Percentiles rank a stretch among this genome's conserved stretches.
Evolutionary conservation across 2,797 vertebrate genomes (phyloP).

Genomic region (Rhinichthys osculus): DNA sequence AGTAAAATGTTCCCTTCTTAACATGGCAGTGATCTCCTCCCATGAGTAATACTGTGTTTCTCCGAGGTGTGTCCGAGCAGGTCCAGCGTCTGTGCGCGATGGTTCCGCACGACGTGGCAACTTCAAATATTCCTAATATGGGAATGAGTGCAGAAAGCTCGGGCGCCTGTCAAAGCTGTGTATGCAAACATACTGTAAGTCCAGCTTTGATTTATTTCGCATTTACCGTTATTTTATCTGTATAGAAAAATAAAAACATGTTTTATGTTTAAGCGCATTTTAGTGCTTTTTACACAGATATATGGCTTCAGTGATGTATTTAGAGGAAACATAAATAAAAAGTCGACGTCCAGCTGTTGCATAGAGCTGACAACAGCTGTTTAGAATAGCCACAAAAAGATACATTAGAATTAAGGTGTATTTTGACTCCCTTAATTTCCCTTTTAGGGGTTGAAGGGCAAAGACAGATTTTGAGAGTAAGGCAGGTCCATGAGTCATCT

Average conservation of each 20-base stretch:
- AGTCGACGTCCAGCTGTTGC: neutral
- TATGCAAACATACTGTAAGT: constrained; percentile 47
- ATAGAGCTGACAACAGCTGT: neutral
- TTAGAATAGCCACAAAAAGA: neutral
- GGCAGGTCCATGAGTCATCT: constrained; percentile 63
- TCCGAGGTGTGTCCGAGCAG: constrained; percentile 12
- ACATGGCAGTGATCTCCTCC: no score
- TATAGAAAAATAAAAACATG: neutral
- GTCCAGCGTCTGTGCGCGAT: neutral
- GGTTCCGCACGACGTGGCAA: constrained; percentile 65
- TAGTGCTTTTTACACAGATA: neutral
- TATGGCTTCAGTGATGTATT: neutral
- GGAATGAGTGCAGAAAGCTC: constrained; percentile 31
- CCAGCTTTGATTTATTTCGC: constrained; percentile 1
- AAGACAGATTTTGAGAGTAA: constrained; percentile 65
- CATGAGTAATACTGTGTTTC: neutral
- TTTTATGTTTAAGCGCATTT: neutral
- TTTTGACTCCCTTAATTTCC: neutral
- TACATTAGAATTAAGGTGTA: neutral
- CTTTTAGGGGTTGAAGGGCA: neutral
- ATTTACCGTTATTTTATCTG: neutral
- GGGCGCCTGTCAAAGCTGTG: constrained; percentile 19
- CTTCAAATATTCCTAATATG: constrained; percentile 35
- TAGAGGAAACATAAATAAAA: neutral
- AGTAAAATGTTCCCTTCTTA: neutral